A percentile compares a stretch with the other conserved stretches of the same genome.
These are phyloP conservation scores for Amblyjoppa proteus DNA, from an alignment of 2,888 invertebrate genomes.

Conservation along the genomic window DNA sequence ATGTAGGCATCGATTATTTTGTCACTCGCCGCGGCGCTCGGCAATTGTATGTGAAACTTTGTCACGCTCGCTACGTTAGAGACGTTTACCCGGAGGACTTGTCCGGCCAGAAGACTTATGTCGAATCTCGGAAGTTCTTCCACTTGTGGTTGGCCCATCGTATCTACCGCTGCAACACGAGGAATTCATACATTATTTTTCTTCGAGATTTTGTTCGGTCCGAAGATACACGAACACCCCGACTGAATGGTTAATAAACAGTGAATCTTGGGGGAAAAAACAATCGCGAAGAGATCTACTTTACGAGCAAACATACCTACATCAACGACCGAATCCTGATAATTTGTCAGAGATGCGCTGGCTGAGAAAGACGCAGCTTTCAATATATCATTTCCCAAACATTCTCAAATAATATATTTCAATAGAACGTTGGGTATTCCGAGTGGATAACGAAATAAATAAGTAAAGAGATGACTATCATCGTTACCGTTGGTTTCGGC, in stretches of 20 bases:
- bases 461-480: background rate
- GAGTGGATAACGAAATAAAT: too few relatives aligned
- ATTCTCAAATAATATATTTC: too few relatives aligned
- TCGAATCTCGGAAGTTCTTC: constrained; percentile 80
- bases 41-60: constrained; percentile 85
- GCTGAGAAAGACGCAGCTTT: constrained; percentile 33
- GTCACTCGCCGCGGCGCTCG: constrained; percentile 80
- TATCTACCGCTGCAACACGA: constrained; percentile 39
- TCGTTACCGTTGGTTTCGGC: constrained; percentile 50
- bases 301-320: constrained; percentile 55
- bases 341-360: constrained; percentile 26
- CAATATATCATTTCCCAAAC: constrained; percentile 24
- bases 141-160: constrained; percentile 14
- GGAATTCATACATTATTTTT: constrained; percentile 2
- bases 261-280: background rate
- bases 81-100: constrained; percentile 84
- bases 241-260: background rate
- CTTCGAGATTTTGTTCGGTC: background rate
- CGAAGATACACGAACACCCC: background rate
- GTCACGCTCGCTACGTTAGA: constrained; percentile 83
- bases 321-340: constrained; percentile 50
- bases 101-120: constrained; percentile 84
- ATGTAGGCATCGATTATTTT: constrained; percentile 77
- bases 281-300: background rate
- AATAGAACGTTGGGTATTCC: too few relatives aligned